Conservation (phyloP, 2,113 vertebrate species). For the Oreochromis spilurus region DNA sequence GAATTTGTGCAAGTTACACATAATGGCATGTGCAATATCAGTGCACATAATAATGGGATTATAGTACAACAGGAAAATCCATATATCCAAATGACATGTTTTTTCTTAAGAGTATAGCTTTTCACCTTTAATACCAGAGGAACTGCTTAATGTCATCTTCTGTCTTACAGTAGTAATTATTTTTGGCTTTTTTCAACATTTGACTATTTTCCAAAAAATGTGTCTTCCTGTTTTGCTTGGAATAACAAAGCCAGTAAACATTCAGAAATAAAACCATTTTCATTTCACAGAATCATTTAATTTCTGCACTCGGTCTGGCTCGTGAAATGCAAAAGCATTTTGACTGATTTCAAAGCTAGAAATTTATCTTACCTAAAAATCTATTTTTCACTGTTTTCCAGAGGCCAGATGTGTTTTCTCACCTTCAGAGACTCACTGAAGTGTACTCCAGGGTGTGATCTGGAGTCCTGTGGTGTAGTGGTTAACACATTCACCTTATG, state of each 20-base stretch:
- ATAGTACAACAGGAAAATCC: rapidly evolving
- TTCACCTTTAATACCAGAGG: background rate
- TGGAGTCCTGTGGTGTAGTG: background rate
- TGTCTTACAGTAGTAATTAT: background rate
- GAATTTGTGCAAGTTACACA: background rate
- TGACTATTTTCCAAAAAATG: background rate
- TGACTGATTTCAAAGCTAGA: background rate
- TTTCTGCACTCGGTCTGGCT: background rate
- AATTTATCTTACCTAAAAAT: background rate
- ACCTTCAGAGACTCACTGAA: background rate
- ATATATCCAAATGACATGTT: background rate
- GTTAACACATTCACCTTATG: background rate
- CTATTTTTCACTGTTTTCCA: background rate
- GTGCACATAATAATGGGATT: background rate
- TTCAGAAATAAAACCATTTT: background rate
- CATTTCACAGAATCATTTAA: background rate
- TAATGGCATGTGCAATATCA: background rate
- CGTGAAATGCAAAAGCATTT: background rate
- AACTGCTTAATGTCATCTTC: background rate
- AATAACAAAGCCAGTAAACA: background rate
- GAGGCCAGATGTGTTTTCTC: background rate
- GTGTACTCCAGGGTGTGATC: background rate
- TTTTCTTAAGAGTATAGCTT: background rate
- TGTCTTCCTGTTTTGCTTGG: background rate
- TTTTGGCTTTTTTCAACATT: background rate